Evolutionary conservation across 37 sponge, comb jelly and placozoan species (phyloP), one percentile per base, ranked within the genome.

Genomic region (Ephydatia muelleri): DNA sequence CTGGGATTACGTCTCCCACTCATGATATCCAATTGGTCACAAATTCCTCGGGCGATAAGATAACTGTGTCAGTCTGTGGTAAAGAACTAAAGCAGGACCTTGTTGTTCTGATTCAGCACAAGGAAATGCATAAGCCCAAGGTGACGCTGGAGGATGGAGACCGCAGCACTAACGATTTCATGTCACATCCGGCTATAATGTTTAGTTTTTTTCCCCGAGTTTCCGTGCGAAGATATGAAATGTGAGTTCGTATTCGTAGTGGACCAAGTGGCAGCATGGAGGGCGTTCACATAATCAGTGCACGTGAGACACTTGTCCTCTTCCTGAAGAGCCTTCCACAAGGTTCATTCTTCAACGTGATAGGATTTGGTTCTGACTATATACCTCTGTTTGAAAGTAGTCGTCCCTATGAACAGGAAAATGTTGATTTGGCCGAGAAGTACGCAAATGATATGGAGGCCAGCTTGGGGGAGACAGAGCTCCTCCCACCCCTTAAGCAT

Each of bases 261-360:
- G 29, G 91, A 94, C 38, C 81, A 88, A 94, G 94, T 82, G 94
- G 94, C 16, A 90, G 91, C 79, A 94, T 94, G 94, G 68, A 83
- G n/a, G 90, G 94, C 8, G 16, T 38, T 4, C 82, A 75, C 79
- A 94, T 94, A 68, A 33, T 25, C 27, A 84, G 88, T 68, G 91
- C 91, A 5, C 73, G 80, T 16, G 91, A 94, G 47, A 90, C 94
- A 4, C 86, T 94, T 34, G 68, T 84, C 48, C 65, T 94, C 49
- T 90, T 94, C 82, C 88, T 94, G 37, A 90, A 87, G 75, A 93
- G 94, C 79, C 77, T 93, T 8, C 87, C 91, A 9, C 79, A 84
- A 37, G 91, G 86, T 5, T 87, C 88, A 64, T 78, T 38, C 80
- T 94, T 94, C 86, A 94, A 94, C 79, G 84, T 94, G 49, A 90